Evolutionary conservation across 1,140 invertebrate genomes (phyloP).

Genomic region (Drosophila repleta): DNA sequence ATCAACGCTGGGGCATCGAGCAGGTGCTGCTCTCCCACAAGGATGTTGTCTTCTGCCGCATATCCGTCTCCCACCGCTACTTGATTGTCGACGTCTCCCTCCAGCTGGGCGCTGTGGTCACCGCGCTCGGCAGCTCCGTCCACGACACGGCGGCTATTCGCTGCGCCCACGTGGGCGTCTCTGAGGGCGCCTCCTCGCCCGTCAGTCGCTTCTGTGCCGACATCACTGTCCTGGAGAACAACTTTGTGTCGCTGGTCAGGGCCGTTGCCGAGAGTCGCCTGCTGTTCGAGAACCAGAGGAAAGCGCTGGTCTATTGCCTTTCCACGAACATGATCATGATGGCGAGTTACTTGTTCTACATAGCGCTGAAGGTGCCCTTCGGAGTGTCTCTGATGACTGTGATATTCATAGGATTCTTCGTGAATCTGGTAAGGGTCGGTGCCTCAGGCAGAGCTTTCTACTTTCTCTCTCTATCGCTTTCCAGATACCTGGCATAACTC

Average conservation of each 20-base stretch:
- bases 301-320: slow-evolving; percentile 47
- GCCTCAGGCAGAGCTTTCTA: background rate
- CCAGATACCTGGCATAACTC: slow-evolving; percentile 41
- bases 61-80: slow-evolving; percentile 19
- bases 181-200: slow-evolving; percentile 24
- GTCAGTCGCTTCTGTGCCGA: slow-evolving; percentile 43
- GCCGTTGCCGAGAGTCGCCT: slow-evolving; percentile 48
- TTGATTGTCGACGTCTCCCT: slow-evolving; percentile 56
- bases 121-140: slow-evolving; percentile 39
- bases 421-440: slow-evolving; percentile 49
- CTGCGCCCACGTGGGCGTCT: slow-evolving; percentile 42
- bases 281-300: slow-evolving; percentile 57
- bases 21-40: slow-evolving; percentile 43
- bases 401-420: slow-evolving; percentile 22
- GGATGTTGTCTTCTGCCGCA: slow-evolving; percentile 47
- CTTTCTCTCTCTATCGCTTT: background rate
- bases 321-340: slow-evolving; percentile 30
- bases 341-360: background rate
- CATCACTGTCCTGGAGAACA: slow-evolving; percentile 39
- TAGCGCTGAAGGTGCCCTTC: slow-evolving; percentile 31
- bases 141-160: slow-evolving; percentile 34
- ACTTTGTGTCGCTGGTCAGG: slow-evolving; percentile 37
- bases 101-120: slow-evolving; percentile 52
- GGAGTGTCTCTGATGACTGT: slow-evolving; percentile 18
- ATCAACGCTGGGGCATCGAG: slow-evolving; percentile 45